Conservation (phyloP, 2,797 vertebrate genomes). For the Sciurus vulgaris region DNA sequence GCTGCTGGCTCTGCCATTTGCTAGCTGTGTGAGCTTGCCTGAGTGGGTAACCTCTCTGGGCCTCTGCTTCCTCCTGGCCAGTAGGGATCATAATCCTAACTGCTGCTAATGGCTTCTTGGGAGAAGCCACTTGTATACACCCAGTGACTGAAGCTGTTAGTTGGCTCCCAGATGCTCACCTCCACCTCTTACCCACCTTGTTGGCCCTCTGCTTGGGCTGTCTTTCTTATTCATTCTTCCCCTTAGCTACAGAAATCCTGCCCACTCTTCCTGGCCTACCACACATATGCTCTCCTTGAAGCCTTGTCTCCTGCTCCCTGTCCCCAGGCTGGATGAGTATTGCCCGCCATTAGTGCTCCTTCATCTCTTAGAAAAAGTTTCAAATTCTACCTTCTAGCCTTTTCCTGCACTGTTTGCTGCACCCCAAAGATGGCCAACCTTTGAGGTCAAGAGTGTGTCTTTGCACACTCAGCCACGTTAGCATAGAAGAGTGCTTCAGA, state of each 20-base stretch:
- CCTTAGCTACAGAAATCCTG: background rate
- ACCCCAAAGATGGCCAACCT: background rate
- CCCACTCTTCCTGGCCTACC: background rate
- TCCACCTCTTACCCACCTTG: background rate
- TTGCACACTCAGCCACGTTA: background rate
- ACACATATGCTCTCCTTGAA: background rate
- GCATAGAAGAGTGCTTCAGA: background rate
- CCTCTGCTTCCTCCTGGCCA: background rate
- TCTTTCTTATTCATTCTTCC: background rate
- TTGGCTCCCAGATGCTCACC: too few species aligned
- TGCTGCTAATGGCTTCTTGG: too few species aligned
- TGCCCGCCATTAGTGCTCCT: background rate
- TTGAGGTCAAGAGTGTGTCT: background rate
- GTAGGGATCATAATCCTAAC: background rate
- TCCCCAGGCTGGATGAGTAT: background rate
- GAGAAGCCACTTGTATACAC: background rate
- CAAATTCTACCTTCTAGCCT: background rate
- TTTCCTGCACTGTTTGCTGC: background rate
- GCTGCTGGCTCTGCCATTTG: background rate
- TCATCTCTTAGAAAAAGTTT: background rate
- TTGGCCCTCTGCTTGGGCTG: background rate
- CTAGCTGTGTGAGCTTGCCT: background rate
- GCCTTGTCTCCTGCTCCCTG: background rate
- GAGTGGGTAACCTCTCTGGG: background rate
- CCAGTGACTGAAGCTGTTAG: background rate